Evolutionary conservation across 2,888 invertebrate species (phyloP).

Genomic region (Athripsodes cinereus): DNA sequence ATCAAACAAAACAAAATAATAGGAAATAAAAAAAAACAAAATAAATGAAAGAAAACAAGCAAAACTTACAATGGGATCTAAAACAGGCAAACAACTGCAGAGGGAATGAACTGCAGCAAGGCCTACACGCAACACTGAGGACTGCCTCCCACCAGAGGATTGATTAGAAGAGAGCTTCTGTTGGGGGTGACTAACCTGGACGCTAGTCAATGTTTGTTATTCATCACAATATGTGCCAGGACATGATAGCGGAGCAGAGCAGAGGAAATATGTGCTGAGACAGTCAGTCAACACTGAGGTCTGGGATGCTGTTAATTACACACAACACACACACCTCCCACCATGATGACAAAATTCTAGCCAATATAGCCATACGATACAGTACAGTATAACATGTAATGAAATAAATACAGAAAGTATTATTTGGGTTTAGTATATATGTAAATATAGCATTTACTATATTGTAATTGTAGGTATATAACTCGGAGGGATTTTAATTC

Average conservation of each 20-base stretch:
- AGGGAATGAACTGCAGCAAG: constrained; percentile 30
- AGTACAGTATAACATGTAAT: too few relatives aligned
- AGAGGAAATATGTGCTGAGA: constrained; percentile 14
- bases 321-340: constrained; percentile 20
- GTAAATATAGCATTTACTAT: neutral
- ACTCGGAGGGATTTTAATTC: constrained; percentile 18
- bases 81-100: constrained; percentile 37
- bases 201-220: constrained; percentile 19
- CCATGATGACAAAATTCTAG: constrained; percentile 11
- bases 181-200: constrained; percentile 1
- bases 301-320: constrained; percentile 28
- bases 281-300: constrained; percentile 25
- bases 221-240: constrained; percentile 16
- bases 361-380: neutral
- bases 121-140: constrained; percentile 23
- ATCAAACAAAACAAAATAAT: constrained; percentile 8
- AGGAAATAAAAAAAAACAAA: constrained; percentile 29
- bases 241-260: constrained; percentile 10
- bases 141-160: constrained; percentile 32
- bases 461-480: neutral
- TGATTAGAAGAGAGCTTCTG: constrained; percentile 32
- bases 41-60: constrained; percentile 32
- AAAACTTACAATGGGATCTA: constrained; percentile 47
- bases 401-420: too few relatives aligned
- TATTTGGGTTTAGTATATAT: neutral